phyloP scores from a whole-genome alignment of 2,888 invertebrate species.

The Seira ritae region DNA sequence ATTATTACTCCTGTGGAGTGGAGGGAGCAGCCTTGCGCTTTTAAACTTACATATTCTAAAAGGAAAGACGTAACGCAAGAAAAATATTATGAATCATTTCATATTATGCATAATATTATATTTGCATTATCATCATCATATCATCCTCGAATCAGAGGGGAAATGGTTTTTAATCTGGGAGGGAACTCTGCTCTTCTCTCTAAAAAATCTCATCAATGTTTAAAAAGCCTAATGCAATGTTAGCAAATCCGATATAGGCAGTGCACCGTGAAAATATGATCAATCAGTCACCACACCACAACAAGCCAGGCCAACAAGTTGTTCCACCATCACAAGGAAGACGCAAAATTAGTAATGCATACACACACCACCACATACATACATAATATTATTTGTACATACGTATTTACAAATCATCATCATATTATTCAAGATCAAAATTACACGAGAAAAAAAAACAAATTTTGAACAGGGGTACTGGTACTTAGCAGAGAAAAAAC shows the following conservation, averaged over 20 bases:
- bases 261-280: slow-evolving; percentile 17
- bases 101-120: not conserved
- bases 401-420: too few relatives aligned
- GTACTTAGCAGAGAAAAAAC: too few relatives aligned
- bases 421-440: too few relatives aligned
- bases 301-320: slow-evolving; percentile 4
- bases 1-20: too few relatives aligned
- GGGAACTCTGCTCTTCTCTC: not conserved
- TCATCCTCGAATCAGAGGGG: not conserved
- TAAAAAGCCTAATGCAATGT: too few relatives aligned
- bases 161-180: not conserved
- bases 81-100: not conserved
- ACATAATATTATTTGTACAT: too few relatives aligned
- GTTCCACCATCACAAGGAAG: not conserved
- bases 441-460: too few relatives aligned
- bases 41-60: too few relatives aligned
- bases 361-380: too few relatives aligned
- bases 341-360: slow-evolving; percentile 18
- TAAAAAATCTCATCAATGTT: not conserved
- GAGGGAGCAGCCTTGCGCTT: too few relatives aligned
- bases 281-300: slow-evolving; percentile 1
- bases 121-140: not conserved
- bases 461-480: too few relatives aligned
- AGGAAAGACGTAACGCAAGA: too few relatives aligned
- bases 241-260: not conserved